phyloP scores from a whole-genome alignment of 2,797 vertebrate genomes.

The Cygnus olor region DNA sequence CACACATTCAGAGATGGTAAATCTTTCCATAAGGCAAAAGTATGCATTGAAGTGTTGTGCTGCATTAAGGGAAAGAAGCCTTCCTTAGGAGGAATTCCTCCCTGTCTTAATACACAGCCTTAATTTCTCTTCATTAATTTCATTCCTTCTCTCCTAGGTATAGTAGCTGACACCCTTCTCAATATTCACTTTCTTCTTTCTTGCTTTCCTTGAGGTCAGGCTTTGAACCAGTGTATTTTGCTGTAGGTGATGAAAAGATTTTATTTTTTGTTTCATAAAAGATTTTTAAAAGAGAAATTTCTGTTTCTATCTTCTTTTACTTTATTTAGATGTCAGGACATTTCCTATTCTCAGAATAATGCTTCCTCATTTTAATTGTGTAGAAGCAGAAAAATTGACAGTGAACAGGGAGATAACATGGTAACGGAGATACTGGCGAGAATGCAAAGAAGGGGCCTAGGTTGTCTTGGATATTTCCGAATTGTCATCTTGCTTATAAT shows the following conservation, averaged over 20 bases:
- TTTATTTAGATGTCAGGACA: background rate
- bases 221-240: slow-evolving; percentile 23
- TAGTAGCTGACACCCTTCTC: slow-evolving; percentile 3
- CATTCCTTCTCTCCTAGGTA: slow-evolving; percentile 4
- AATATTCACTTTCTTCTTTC: slow-evolving; percentile 28
- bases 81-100: background rate
- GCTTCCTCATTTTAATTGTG: background rate
- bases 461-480: background rate
- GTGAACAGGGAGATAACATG: background rate
- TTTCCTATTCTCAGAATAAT: background rate
- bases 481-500: background rate
- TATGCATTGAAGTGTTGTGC: background rate
- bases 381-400: background rate
- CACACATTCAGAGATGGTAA: background rate
- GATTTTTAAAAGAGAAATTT: background rate
- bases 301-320: background rate
- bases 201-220: slow-evolving; percentile 42
- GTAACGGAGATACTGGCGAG: background rate
- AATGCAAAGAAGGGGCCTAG: background rate
- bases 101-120: background rate
- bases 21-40: background rate
- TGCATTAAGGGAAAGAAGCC: background rate
- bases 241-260: slow-evolving; percentile 12
- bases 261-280: background rate
- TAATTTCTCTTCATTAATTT: slow-evolving; percentile 41